Evolutionary conservation across 2,797 vertebrate genomes (phyloP), one percentile per base, ranked within the genome.

Genomic region (Aphelocoma californica): DNA sequence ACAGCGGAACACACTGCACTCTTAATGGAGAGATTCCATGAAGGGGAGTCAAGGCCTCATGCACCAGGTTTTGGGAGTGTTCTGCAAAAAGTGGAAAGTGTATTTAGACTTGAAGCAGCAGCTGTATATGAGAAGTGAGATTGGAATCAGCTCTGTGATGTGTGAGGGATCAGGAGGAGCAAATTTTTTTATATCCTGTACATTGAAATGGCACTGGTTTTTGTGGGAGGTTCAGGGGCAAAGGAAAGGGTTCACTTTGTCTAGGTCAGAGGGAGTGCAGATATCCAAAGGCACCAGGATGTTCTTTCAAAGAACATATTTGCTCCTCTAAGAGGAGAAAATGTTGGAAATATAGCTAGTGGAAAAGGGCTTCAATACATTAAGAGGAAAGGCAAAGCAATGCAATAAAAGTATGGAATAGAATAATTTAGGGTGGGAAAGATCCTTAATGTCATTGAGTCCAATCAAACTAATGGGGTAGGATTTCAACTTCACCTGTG

Each of bases 291-390:
- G 21, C 38, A 44, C 4, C 0, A 31, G n/a, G 18, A 2, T 2
- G 1, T 74, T 78, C 26, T 69, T 81, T 40, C 26, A 50, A 61
- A 69, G 18, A 51, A 13, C 1, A 0, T 21, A 50, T 38, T 70
- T 75, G 5, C 23, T 57, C 16, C 44, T 90, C 6, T 28, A 40
- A 42, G 66, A 70, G 15, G 38, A n/a, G 14, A 56, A 48, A 42
- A 19, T 7, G 2, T n/a, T 77, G 48, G 19, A 56, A 93, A 32
- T 77, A 6, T 14, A 58, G n/a, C 20, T 0, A 0, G 24, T 69
- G n/a, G 31, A 66, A 70, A 45, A 56, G 24, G 47, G 11, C 40
- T 65, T 38, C 25, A 15, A 3, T 82, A 10, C 18, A 17, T 7
- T 21, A 26, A 38, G 5, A 64, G 31, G 14, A 51, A 72, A n/a